Conservation (phyloP, 2,113 vertebrate genomes). For the Myotis davidii region DNA sequence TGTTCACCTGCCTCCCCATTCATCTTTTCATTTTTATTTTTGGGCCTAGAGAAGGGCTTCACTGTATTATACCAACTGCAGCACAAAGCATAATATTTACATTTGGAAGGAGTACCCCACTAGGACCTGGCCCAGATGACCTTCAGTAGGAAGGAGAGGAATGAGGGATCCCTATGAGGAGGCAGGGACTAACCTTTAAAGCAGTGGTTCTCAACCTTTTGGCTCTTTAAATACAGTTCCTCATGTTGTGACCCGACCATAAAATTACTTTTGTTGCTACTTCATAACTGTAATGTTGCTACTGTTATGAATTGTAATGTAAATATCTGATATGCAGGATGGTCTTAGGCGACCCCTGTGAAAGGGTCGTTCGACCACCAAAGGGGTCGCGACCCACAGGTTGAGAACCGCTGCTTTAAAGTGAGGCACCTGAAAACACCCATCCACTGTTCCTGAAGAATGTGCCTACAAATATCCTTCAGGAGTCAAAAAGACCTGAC, state of each 20-base stretch:
- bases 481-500: background rate
- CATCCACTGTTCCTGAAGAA: background rate
- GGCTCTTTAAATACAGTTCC: no score
- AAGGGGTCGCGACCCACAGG: no score
- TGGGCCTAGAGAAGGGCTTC: slow-evolving; percentile 40
- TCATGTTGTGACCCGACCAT: no score
- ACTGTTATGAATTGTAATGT: no score
- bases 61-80: slow-evolving; percentile 56
- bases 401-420: background rate
- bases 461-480: background rate
- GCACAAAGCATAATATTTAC: slow-evolving; percentile 60
- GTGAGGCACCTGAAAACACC: background rate
- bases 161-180: background rate
- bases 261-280: no score
- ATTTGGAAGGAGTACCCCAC: background rate
- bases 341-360: no score
- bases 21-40: background rate
- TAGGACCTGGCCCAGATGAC: background rate
- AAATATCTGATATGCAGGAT: no score
- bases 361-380: no score
- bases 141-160: background rate
- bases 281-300: no score
- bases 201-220: no score
- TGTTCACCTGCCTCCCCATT: background rate
- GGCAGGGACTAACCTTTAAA: background rate